These are phyloP conservation scores for Stomorhina lunata DNA, from an alignment of 2,888 invertebrate genomes.

Conservation along the genomic window DNA sequence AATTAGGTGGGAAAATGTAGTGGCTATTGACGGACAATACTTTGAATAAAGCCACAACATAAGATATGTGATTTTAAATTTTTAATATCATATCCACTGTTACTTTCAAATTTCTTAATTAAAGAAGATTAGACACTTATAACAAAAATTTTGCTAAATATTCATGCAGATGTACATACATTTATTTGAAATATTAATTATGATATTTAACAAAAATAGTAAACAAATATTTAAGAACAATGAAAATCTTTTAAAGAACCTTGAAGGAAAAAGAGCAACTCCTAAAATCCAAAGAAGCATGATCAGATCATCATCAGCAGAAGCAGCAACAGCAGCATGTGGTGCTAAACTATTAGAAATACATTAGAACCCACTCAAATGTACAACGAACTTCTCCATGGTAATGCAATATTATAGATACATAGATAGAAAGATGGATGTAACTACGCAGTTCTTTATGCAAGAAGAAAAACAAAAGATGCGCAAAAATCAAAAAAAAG, in stretches of 20 bases:
- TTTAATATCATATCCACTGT: too few relatives aligned
- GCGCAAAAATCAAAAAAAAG: slow-evolving; percentile 47
- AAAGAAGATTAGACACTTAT: too few relatives aligned
- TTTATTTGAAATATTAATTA: too few relatives aligned
- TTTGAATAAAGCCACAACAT: too few relatives aligned
- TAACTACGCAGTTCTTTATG: slow-evolving; percentile 46
- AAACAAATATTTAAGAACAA: slow-evolving; percentile 30
- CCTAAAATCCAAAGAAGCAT: slow-evolving; percentile 52
- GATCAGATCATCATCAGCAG: slow-evolving; percentile 43
- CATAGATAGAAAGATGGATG: too few relatives aligned
- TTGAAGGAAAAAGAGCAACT: slow-evolving; percentile 29
- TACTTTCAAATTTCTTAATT: too few relatives aligned
- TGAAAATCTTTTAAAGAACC: slow-evolving; percentile 48
- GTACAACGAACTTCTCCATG: slow-evolving; percentile 47
- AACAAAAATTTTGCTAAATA: too few relatives aligned
- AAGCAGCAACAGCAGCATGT: slow-evolving; percentile 51
- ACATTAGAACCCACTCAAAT: slow-evolving; percentile 75
- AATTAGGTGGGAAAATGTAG: too few relatives aligned
- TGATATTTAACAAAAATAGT: too few relatives aligned
- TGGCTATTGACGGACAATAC: too few relatives aligned
- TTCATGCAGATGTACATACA: too few relatives aligned
- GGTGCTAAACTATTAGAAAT: slow-evolving; percentile 73
- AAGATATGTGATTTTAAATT: too few relatives aligned
- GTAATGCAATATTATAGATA: slow-evolving; percentile 36
- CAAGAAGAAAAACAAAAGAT: slow-evolving; percentile 58